phyloP scores from a whole-genome alignment of 2,113 vertebrate species.

The Ceyx margarethae region DNA sequence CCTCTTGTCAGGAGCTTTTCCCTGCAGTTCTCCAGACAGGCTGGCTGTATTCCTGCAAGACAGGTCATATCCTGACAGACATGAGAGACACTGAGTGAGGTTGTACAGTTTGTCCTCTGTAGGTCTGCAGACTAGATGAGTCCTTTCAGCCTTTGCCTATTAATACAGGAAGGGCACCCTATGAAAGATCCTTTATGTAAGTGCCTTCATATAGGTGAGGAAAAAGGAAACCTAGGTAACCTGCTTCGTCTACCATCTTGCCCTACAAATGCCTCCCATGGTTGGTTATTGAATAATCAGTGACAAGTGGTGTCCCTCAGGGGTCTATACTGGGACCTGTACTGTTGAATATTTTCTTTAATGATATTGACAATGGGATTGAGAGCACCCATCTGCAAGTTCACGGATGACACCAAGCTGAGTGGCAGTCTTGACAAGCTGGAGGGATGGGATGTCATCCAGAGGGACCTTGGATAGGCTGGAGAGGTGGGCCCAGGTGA shows the following conservation, averaged over 20 bases:
- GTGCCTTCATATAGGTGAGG: background rate
- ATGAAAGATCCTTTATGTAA: background rate
- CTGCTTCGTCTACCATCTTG: background rate
- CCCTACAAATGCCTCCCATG: background rate
- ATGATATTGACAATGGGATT: too few relatives aligned
- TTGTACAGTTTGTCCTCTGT: background rate
- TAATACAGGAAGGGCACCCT: background rate
- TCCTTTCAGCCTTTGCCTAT: background rate
- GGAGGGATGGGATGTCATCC: too few relatives aligned
- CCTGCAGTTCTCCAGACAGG: background rate
- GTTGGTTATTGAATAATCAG: background rate
- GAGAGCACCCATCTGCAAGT: too few relatives aligned
- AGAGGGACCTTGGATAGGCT: too few relatives aligned
- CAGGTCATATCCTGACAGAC: background rate
- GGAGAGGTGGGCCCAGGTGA: too few relatives aligned
- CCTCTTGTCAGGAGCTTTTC: background rate
- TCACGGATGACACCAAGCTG: too few relatives aligned
- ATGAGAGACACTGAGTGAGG: background rate
- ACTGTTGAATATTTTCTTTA: too few relatives aligned
- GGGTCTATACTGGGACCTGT: too few relatives aligned
- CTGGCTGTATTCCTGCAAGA: conserved; percentile 26
- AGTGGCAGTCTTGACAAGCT: too few relatives aligned
- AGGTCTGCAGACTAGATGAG: background rate
- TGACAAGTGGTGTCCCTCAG: too few relatives aligned
- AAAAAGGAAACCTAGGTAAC: background rate